Evolutionary conservation across 2,113 vertebrate genomes (phyloP), one percentile per base, ranked within the genome.

Genomic region (Colius striatus): DNA sequence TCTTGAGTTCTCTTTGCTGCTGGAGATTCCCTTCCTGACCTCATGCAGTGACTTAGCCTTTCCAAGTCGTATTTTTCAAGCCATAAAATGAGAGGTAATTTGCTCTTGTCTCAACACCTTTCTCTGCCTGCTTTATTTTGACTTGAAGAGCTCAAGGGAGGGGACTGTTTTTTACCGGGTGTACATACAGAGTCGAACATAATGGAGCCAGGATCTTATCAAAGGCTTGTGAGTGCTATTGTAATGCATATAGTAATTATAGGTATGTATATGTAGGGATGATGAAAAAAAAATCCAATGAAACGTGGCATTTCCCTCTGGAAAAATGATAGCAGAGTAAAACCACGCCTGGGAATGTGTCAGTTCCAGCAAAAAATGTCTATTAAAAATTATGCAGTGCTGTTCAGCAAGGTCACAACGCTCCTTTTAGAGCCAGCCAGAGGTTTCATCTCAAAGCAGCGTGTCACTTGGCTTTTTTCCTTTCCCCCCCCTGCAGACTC

Each of bases 341-440:
- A 96, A 67, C 79, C 93, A 63, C 22, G 23, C 73, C 93, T 92
- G 79, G 92, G 93, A 95, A n/a, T 78, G 21, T 94, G 93, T 94
- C 90, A 86, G 88, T 58, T 92, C 79, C 79, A 95, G 94, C 94
- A 80, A 92, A 83, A 90, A 93, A 96, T 60, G 93, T 90, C 93
- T 96, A 81, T 96, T 95, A 95, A 95, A 93, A 90, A 95, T 92
- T 90, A 95, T 78, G 88, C 94, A 58, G 90, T 68, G 88, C 92
- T 84, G 88, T 71, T 90, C 72, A 94, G 95, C 93, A 96, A 95
- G 93, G 93, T 96, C 92, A 95, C 83, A 86, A 75, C 0, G 45
- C 70, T 95, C 61, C 87, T 84, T 81, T 90, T 86, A 22, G 68
- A 92, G 91, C 77, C 91, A 26, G 84, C 62, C 47, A 50, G 82